Base-by-base conservation (phyloP, 2,888 invertebrate species). In the Lasiommata megera region DNA sequence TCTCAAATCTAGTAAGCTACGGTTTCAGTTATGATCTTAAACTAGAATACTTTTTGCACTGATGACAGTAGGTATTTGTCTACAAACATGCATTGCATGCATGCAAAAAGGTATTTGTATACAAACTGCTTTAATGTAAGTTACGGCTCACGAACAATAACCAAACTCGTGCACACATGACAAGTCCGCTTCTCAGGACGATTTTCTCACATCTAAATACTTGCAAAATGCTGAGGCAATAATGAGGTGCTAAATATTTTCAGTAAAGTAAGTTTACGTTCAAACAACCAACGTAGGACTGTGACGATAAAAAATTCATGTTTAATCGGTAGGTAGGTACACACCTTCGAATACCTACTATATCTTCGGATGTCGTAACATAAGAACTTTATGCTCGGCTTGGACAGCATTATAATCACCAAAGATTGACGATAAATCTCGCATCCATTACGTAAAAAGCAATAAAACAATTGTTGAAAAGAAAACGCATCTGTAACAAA, bases 161-260 rank as follows among this genome's bases (percentile, higher is more conserved):
- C 37, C 17, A 31, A 53, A 65, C 67, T 71, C 71, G 73, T 72
- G 69, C 67, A 67, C 59, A 69, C 68, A 67, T 68, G 71, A 70
- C 71, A 67, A 56, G 54, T 61, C 60, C 61, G 63, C 57, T 58
- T 47, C 23, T 23, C 23, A 23, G 23, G 3, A 36, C 36, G 12
- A 36, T 8, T 31, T 47, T 36, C 40, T 6, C 11, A 23, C 23
- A 23, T 23, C 5, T 3, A 23, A 2, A 2, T 23, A 23, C 17
- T 31, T 17, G 43, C 43, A 23, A 11, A 43, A 43, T 23, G 9
- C 7, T 28, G 11, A 3, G 17, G 9, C 6, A 6, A n/a, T 18
- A 17, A 23, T 43, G 3, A 23, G 23, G 43, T 18, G 43, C 37
- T 7, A 56, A 16, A 37, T 12, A 44, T 3, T 23, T 23, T 34